Evolutionary conservation across 2,797 vertebrate species (phyloP).

Genomic region (Xiphorhynchus erythropygius): DNA sequence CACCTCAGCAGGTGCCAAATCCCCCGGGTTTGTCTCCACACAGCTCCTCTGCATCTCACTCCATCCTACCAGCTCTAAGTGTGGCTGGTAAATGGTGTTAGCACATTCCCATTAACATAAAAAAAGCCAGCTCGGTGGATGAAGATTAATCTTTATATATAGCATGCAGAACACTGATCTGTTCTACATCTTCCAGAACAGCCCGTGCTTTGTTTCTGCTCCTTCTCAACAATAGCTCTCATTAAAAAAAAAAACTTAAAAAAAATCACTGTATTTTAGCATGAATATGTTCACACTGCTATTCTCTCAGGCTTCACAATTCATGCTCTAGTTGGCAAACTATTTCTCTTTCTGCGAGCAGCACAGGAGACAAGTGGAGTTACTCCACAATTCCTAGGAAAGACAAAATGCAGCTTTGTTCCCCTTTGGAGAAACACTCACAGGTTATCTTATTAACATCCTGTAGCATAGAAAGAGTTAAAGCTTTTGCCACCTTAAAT

Average conservation of each 20-base stretch:
- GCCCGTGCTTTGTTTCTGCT: not conserved
- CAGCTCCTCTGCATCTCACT: slow-evolving; percentile 44
- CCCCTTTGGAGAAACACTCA: not conserved
- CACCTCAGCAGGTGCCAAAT: not conserved
- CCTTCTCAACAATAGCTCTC: slow-evolving; percentile 35
- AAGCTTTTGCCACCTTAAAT: not conserved
- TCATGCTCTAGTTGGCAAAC: not conserved
- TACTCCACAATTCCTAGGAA: not conserved
- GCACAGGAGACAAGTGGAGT: not conserved
- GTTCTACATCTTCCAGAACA: slow-evolving; percentile 46
- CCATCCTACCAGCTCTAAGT: slow-evolving; percentile 54
- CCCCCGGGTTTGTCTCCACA: slow-evolving; percentile 29
- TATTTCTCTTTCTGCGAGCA: not conserved
- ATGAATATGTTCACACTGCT: not conserved
- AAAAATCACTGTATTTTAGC: not conserved
- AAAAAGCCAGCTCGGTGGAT: slow-evolving; percentile 1
- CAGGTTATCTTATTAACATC: not conserved
- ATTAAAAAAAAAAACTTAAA: not conserved
- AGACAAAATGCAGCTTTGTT: not conserved
- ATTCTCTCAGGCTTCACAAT: not conserved
- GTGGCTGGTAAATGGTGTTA: slow-evolving; percentile 19
- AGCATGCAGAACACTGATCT: slow-evolving; percentile 2
- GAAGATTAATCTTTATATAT: slow-evolving; percentile 63
- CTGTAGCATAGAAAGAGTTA: not conserved
- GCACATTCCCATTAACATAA: slow-evolving; percentile 65